phyloP scores from a whole-genome alignment of 2,888 invertebrate genomes.

The Philereme vetulata region DNA sequence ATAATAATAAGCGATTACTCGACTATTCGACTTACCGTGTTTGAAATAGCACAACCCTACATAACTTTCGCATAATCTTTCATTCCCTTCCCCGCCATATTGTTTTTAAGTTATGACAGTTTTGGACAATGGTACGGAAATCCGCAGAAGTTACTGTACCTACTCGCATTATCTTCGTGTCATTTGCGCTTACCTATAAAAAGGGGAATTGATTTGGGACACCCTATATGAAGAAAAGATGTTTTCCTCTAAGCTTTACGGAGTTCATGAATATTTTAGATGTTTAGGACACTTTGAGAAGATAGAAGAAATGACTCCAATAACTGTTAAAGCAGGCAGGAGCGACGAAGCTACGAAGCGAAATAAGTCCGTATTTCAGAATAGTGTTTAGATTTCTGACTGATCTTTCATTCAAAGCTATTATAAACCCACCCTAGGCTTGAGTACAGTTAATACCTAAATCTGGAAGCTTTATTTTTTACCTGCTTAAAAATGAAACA shows the following conservation, averaged over 20 bases:
- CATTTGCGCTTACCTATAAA: constrained; percentile 29
- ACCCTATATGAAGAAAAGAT: constrained; percentile 9
- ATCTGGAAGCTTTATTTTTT: too few species aligned
- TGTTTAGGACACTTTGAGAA: too few species aligned
- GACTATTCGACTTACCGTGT: background rate
- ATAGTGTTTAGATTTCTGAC: too few species aligned
- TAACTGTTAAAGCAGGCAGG: too few species aligned
- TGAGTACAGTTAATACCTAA: too few species aligned
- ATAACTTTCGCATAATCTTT: constrained; percentile 49
- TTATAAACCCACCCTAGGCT: too few species aligned
- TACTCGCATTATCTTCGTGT: constrained; percentile 28
- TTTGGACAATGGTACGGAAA: constrained; percentile 70
- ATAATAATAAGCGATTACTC: too few species aligned
- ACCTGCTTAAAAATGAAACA: too few species aligned
- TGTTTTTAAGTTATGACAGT: constrained; percentile 74
- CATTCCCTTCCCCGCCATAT: constrained; percentile 56
- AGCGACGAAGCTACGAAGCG: too few species aligned
- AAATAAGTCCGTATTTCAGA: too few species aligned
- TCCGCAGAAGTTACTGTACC: constrained; percentile 46
- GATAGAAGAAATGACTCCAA: too few species aligned
- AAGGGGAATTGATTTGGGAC: constrained; percentile 11
- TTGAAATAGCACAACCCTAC: constrained; percentile 11
- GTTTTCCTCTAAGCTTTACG: background rate
- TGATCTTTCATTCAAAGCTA: too few species aligned
- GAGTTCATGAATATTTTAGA: constrained; percentile 8